Evolutionary conservation across 1,140 invertebrate species (phyloP).

Genomic region (Heliconius melpomene): DNA sequence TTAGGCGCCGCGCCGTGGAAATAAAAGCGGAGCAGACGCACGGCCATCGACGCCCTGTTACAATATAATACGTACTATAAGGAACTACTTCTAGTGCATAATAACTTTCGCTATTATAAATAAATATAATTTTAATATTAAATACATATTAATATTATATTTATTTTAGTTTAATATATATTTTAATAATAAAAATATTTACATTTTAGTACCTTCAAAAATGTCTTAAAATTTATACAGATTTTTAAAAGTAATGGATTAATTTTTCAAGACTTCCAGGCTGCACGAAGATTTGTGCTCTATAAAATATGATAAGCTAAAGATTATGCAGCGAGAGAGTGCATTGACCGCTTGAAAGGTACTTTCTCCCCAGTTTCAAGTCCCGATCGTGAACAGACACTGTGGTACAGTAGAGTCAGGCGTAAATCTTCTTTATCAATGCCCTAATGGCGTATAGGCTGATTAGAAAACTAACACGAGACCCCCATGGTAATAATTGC

Average conservation of each 20-base stretch:
- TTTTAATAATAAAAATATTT: too few species aligned
- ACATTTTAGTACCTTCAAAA: background rate
- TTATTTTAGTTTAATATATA: too few species aligned
- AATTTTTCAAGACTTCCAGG: slow-evolving; percentile 11
- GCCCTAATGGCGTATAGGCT: slow-evolving; percentile 5
- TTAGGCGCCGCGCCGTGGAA: slow-evolving; percentile 36
- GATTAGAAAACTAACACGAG: slow-evolving; percentile 41
- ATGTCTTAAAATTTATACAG: background rate
- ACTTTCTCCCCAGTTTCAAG: slow-evolving; percentile 34
- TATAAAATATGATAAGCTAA: slow-evolving; percentile 21
- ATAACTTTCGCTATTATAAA: background rate
- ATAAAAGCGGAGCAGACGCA: slow-evolving; percentile 35
- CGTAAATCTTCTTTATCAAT: slow-evolving; percentile 13
- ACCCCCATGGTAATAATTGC: slow-evolving; percentile 29
- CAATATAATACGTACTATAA: background rate
- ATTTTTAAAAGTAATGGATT: background rate
- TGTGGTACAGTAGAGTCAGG: slow-evolving; percentile 20
- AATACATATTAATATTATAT: background rate
- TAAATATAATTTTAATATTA: background rate
- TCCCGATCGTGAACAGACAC: slow-evolving; percentile 22
- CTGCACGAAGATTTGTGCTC: slow-evolving; percentile 8
- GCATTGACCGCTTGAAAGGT: slow-evolving; percentile 30
- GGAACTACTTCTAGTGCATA: background rate
- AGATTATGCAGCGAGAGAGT: slow-evolving; percentile 26
- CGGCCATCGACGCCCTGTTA: slow-evolving; percentile 25